These are phyloP conservation scores for Rhagonycha lutea DNA, from an alignment of 2,888 invertebrate species.

Conservation along the genomic window DNA sequence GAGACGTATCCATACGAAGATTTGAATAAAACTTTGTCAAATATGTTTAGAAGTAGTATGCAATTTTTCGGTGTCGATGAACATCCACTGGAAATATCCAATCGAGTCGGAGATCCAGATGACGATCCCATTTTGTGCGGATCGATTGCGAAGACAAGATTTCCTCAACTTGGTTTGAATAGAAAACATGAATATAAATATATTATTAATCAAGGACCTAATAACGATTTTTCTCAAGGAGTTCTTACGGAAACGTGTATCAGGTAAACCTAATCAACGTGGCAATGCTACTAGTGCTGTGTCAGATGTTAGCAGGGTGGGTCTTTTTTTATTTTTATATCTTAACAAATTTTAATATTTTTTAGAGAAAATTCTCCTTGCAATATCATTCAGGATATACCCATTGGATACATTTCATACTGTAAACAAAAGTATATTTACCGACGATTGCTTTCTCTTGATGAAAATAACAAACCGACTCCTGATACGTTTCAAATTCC, in stretches of 20 bases:
- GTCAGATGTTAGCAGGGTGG: background rate
- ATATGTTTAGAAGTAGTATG: constrained; percentile 5
- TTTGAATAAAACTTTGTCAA: constrained; percentile 30
- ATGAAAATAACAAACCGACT: constrained; percentile 52
- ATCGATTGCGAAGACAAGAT: constrained; percentile 57
- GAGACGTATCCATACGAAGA: constrained; percentile 54
- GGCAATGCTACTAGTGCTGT: background rate
- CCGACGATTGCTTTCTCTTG: constrained; percentile 60
- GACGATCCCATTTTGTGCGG: constrained; percentile 45
- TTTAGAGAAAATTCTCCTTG: constrained; percentile 58
- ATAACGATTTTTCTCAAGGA: constrained; percentile 64
- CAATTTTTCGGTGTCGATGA: constrained; percentile 42
- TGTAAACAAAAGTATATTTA: constrained; percentile 66
- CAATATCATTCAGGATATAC: constrained; percentile 53
- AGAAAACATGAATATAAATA: constrained; percentile 67
- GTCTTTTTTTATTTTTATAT: background rate
- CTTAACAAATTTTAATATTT: background rate
- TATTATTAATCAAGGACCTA: constrained; percentile 68
- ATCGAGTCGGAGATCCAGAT: constrained; percentile 38
- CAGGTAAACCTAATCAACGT: constrained; percentile 58
- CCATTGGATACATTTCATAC: constrained; percentile 55
- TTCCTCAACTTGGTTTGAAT: constrained; percentile 65
- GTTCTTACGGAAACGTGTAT: constrained; percentile 73
- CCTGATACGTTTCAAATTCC: constrained; percentile 67
- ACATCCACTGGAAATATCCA: constrained; percentile 30